Percentiles rank a stretch among this genome's conserved stretches.
phyloP scores from a whole-genome alignment of 2,888 invertebrate species.

The Polydrusus cervinus region DNA sequence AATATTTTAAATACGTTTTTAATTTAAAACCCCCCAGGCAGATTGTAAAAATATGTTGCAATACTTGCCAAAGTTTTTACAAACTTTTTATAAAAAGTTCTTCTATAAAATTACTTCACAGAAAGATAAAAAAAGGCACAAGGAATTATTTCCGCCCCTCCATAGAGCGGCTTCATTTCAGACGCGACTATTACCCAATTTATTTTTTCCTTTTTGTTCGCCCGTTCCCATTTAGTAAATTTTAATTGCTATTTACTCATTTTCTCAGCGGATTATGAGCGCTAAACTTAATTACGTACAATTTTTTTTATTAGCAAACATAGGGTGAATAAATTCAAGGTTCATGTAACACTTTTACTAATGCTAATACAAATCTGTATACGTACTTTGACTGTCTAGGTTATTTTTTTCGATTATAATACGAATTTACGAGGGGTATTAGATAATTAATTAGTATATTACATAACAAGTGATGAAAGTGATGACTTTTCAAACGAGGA shows the following conservation, averaged over 20 bases:
- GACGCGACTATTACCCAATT: slow-evolving; percentile 45
- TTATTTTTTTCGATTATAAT: no score
- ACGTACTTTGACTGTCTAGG: no score
- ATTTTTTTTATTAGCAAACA: slow-evolving; percentile 32
- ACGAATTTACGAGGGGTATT: no score
- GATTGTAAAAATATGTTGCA: no score
- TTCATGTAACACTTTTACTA: background rate
- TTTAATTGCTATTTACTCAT: slow-evolving; percentile 53
- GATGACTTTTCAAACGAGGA: no score
- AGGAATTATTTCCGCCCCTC: slow-evolving; percentile 31
- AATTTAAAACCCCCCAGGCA: no score
- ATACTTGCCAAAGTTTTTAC: background rate
- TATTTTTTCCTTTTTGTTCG: slow-evolving; percentile 44
- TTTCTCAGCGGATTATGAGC: slow-evolving; percentile 43
- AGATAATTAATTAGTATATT: no score
- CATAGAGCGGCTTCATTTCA: slow-evolving; percentile 36
- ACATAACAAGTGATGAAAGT: no score
- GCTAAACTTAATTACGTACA: slow-evolving; percentile 43
- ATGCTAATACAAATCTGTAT: background rate
- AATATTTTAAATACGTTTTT: no score
- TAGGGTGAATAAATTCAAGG: slow-evolving; percentile 28
- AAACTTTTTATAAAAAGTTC: background rate
- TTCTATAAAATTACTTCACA: background rate
- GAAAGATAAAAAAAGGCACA: slow-evolving; percentile 23
- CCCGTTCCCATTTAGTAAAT: slow-evolving; percentile 44